Percentiles rank a stretch among this genome's conserved stretches.
Evolutionary conservation across 2,797 vertebrate species (phyloP).

Genomic region (Crenuchus spilurus): DNA sequence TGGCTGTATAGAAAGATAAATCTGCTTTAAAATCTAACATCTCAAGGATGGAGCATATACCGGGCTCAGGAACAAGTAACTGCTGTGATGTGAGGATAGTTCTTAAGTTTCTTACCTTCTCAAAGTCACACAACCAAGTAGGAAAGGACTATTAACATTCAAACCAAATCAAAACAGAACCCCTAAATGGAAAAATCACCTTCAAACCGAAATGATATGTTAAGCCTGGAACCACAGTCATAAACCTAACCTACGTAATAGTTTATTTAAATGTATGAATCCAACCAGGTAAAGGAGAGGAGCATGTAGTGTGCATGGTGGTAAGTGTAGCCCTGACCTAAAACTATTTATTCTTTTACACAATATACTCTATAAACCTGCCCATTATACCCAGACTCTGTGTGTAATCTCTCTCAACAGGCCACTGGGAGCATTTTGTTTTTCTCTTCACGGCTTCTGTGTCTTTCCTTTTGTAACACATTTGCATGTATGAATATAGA

Average conservation of each 20-base stretch:
- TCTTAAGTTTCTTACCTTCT: background rate
- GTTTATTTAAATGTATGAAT: background rate
- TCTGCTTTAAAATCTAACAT: slow-evolving; percentile 4
- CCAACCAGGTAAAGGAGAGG: too few relatives aligned
- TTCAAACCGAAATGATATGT: too few relatives aligned
- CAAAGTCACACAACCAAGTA: background rate
- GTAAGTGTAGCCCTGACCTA: too few relatives aligned
- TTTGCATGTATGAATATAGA: slow-evolving; percentile 47
- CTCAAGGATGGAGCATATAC: background rate
- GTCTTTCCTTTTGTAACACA: slow-evolving; percentile 29
- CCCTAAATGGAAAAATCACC: background rate
- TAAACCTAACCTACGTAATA: too few relatives aligned
- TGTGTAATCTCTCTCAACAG: slow-evolving; percentile 3
- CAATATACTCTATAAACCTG: slow-evolving; percentile 1
- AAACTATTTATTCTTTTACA: too few relatives aligned
- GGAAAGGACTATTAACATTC: background rate
- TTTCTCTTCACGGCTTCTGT: slow-evolving; percentile 8
- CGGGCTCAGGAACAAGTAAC: background rate
- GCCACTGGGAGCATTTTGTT: slow-evolving; percentile 6
- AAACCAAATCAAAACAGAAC: background rate
- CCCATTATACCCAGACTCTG: background rate
- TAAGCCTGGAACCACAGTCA: too few relatives aligned
- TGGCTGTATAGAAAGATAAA: background rate
- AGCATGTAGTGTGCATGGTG: too few relatives aligned
- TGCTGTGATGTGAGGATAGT: background rate